Conservation (phyloP, 2,888 invertebrate genomes). For the Pristionchus mayeri region DNA sequence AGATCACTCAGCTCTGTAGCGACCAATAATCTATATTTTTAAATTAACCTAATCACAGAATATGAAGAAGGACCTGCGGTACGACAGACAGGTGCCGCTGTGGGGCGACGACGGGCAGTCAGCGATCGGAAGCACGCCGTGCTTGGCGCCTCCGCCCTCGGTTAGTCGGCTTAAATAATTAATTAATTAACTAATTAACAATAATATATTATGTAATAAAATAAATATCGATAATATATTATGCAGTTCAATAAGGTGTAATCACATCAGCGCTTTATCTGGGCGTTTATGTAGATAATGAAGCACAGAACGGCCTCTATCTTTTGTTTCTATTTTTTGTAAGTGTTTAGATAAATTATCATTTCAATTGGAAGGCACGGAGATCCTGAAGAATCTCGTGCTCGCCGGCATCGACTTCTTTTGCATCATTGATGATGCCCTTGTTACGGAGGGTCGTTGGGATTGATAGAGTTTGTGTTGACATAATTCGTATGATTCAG, state of each 20-base stretch:
- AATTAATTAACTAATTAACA: background rate
- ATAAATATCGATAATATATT: no score
- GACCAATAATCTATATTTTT: background rate
- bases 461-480: no score
- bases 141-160: constrained; percentile 78
- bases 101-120: constrained; percentile 99
- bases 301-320: no score
- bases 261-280: no score
- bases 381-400: constrained; percentile 93
- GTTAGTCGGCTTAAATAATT: constrained; percentile 43
- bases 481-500: no score
- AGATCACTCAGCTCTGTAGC: background rate
- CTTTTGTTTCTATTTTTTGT: background rate
- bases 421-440: constrained; percentile 78
- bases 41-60: background rate
- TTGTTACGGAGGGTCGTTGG: constrained; percentile 70
- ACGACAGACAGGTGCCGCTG: constrained; percentile 87
- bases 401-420: constrained; percentile 84
- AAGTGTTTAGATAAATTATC: background rate
- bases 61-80: constrained; percentile 76
- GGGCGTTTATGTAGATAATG: no score
- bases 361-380: constrained; percentile 83
- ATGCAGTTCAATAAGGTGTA: no score
- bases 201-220: no score
- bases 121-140: constrained; percentile 90